Base-by-base conservation (phyloP, 2,888 invertebrate genomes). In the Acanthosepion esculentum region DNA sequence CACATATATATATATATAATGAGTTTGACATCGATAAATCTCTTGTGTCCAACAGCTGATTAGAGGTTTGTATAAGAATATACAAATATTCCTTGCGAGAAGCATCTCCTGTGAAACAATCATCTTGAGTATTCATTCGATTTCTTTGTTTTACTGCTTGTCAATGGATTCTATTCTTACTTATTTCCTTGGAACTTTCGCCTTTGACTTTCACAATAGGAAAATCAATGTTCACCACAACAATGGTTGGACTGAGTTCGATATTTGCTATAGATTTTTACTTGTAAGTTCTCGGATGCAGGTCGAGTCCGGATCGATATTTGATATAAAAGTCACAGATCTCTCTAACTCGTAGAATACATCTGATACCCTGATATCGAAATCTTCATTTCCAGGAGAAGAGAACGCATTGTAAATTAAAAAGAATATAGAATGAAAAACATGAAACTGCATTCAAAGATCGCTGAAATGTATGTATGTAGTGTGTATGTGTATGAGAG, bases 141-240 rank as follows among this genome's bases (percentile, higher is more conserved):
- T 78, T 33, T 78, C 78, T 33, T 78, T 78, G 78, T 78, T n/a
- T 78, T 78, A n/a, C 78, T n/a, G 78, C 78, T 78, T 78, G n/a
- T 78, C 78, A 78, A n/a, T 78, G 78, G 78, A 78, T 78, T 78
- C n/a, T n/a, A 78, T 78, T 78, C 78, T 78, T 78, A 78, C 78
- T 33, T 33, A 33, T 33, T 78, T 78, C 78, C 33, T 78, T n/a
- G 33, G 33, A 78, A n/a, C n/a, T 78, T 78, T n/a, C n/a, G n/a
- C 78, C 78, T 15, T 33, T 78, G 78, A 78, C 78, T 78, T 78
- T 78, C 18, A 15, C 78, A 78, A 78, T 78, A 78, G 18, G 15
- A 33, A 78, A 78, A 78, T 78, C 78, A 78, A 78, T 78, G 78
- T 78, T n/a, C 78, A 78, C 4, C 78, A 78, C n/a, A 78, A 78